Base-by-base conservation (phyloP, 2,888 invertebrate genomes). In the Argyresthia albistria region DNA sequence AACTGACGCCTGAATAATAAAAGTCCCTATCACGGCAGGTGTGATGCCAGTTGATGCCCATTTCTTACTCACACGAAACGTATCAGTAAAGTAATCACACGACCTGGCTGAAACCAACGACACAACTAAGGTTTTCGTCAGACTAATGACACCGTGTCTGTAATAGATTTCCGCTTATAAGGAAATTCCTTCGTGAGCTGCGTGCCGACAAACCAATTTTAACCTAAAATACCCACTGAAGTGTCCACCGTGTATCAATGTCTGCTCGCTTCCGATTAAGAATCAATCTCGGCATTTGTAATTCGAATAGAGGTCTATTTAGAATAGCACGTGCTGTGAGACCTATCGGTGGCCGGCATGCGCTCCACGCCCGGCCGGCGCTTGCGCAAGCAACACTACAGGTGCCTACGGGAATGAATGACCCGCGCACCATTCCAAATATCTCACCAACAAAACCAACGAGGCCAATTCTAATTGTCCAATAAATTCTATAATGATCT, bases 401-500 rank as follows among this genome's bases (percentile, higher is more conserved):
- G 70, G 71, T 74, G 74, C 70, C 71, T 57, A 58, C 57, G 65
- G 70, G 72, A 75, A 68, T 63, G 59, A 63, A 60, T 57, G 53
- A 65, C 65, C 65, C 62, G 60, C 60, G 52, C 55, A 56, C 58
- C 55, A 47, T 47, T 47, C 47, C 12, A 47, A 47, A 47, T 47
- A 47, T 35, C 47, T 25, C 25, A 25, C 25, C 25, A 25, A 25
- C 12, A 25, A 12, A 14, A 12, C 36, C 36, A 36, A 48, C 37
- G 48, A 48, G 12, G 14, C 48, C 36, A 48, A 48, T 46, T 46
- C 46, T 25, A 39, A n/a, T 8, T n/a, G 14, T 15, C 9, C 9
- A 8, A 45, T 37, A 48, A 35, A 50, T 25, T 49, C 36, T 42
- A 35, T 47, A 12, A 50, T 50, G 37, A 53, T 12, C 54, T 55